A percentile compares a stretch with the other conserved stretches of the same genome.
phyloP scores from a whole-genome alignment of 1,140 invertebrate species.

The Pygmarrhopalites habei region DNA sequence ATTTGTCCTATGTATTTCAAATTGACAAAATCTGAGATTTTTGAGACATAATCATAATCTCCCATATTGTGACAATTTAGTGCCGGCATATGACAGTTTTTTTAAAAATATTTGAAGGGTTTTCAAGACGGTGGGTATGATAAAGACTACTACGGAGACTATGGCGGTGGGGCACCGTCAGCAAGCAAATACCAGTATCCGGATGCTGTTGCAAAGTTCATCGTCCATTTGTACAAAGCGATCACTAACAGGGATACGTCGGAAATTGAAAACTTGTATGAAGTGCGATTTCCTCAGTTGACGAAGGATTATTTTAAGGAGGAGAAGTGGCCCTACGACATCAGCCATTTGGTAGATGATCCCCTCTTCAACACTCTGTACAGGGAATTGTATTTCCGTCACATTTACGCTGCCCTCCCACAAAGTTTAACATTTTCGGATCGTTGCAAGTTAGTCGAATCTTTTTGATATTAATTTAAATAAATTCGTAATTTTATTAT shows the following conservation, averaged over 20 bases:
- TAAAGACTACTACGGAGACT: slow-evolving; percentile 18
- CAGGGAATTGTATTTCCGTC: slow-evolving; percentile 94
- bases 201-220: slow-evolving; percentile 38
- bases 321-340: slow-evolving; percentile 36
- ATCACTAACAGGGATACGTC: slow-evolving; percentile 36
- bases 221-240: slow-evolving; percentile 36
- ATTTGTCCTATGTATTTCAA: too few species aligned
- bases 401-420: slow-evolving; percentile 85
- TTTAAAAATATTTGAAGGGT: too few species aligned
- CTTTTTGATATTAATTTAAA: too few species aligned
- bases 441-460: too few species aligned
- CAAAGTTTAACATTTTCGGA: slow-evolving; percentile 82
- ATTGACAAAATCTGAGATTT: too few species aligned
- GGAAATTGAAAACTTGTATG: slow-evolving; percentile 39
- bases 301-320: slow-evolving; percentile 39
- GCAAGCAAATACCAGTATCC: slow-evolving; percentile 25
- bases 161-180: slow-evolving; percentile 2
- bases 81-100: too few species aligned
- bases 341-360: slow-evolving; percentile 34
- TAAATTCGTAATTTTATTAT: too few species aligned
- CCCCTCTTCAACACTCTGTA: slow-evolving; percentile 81
- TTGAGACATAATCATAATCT: too few species aligned
- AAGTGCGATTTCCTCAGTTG: slow-evolving; percentile 35
- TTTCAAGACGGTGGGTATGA: too few species aligned
- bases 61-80: too few species aligned